Base-by-base conservation (phyloP, 2,797 vertebrate species). In the Otus scops region DNA sequence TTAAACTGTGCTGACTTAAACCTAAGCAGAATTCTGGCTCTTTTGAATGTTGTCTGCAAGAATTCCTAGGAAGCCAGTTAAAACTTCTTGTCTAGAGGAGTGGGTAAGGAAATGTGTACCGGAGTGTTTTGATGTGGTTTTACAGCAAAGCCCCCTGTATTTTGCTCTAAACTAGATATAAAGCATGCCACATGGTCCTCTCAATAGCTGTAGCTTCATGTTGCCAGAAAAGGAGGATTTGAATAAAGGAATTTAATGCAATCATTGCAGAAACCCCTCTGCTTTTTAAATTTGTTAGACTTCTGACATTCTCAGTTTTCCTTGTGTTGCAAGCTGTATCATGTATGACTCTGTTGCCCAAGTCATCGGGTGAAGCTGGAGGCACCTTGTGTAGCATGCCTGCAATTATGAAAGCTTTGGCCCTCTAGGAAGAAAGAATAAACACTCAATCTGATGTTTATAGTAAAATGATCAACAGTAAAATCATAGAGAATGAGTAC, bases 161-260 rank as follows among this genome's bases (percentile, higher is more conserved):
- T 94, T 70, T 81, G 9, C 54, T 63, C 22, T 82, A 10, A 87
- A 70, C 22, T 59, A 39, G 38, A 85, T 64, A 63, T 24, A 45
- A 54, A 6, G 39, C 56, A 18, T n/a, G 4, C 1, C 26, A 17
- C 1, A 0, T 45, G 8, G 8, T 69, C 17, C 24, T 64, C 28
- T n/a, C 19, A 75, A 27, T 78, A 84, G 28, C 32, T 84, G 19
- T 48, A 64, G 20, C 14, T 89, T 92, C 21, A 36, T 45, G 14
- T 88, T 9, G 2, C 47, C 14, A 59, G 41, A 54, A 80, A 34
- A 67, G 45, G 23, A 64, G 38, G 27, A 53, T 73, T 14, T 57
- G 26, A 61, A 39, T 91, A n/a, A 48, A 76, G 36, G 1, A 75
- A 48, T 34, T 26, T 32, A 36, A 45, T 67, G 9, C 23, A 38